Percentiles rank a stretch among this genome's conserved stretches.
phyloP scores from a whole-genome alignment of 2,888 invertebrate species.

The Acanthopleura granulata region DNA sequence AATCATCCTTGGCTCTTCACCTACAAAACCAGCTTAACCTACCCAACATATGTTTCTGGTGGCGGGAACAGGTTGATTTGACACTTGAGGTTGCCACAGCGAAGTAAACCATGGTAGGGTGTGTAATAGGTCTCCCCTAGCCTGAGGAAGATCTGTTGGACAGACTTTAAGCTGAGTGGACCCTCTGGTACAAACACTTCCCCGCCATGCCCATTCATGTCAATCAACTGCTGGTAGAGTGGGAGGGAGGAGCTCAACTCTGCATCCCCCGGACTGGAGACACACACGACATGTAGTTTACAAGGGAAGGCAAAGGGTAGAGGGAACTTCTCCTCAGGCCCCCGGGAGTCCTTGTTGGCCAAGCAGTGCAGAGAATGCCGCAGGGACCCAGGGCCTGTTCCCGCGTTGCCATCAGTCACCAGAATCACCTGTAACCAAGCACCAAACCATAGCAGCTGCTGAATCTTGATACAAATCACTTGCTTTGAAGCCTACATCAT shows the following conservation, averaged over 20 bases:
- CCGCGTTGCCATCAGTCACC: conserved; percentile 83
- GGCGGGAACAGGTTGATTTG: conserved; percentile 81
- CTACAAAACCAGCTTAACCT: conserved; percentile 29
- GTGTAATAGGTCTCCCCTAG: conserved; percentile 81
- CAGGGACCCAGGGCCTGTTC: conserved; percentile 78
- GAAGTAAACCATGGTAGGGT: conserved; percentile 80
- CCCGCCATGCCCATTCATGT: conserved; percentile 77
- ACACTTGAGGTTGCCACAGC: conserved; percentile 83
- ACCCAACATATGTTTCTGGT: conserved; percentile 73
- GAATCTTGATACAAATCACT: no score
- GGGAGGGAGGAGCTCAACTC: conserved; percentile 75
- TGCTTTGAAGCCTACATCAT: no score
- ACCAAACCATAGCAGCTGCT: neutral
- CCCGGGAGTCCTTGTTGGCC: conserved; percentile 34
- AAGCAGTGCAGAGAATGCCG: conserved; percentile 71
- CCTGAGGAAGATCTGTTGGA: conserved; percentile 76
- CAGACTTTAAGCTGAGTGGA: conserved; percentile 59
- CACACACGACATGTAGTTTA: conserved; percentile 77
- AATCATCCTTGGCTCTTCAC: no score
- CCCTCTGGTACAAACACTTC: conserved; percentile 68
- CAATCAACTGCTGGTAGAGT: conserved; percentile 84
- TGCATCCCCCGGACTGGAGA: conserved; percentile 67
- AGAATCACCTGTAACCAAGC: conserved; percentile 75
- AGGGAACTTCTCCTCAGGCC: conserved; percentile 73
- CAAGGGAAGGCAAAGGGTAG: conserved; percentile 85